Conservation (phyloP, 2,888 invertebrate genomes). For the Adela reaumurella region DNA sequence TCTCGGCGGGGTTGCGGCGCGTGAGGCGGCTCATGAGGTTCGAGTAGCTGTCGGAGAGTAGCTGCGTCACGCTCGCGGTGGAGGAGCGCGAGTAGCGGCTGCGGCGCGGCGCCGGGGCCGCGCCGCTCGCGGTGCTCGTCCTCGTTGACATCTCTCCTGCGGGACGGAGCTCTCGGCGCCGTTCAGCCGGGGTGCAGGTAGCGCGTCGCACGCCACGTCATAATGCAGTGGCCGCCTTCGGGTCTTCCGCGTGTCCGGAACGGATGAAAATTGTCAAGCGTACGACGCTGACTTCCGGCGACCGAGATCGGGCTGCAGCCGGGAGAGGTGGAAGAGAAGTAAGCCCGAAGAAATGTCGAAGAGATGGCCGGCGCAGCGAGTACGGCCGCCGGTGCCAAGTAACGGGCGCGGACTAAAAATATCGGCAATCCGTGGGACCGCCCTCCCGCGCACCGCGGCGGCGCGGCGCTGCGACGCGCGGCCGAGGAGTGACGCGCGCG, state of each 20-base stretch:
- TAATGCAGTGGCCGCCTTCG: conserved; percentile 31
- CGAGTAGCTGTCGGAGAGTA: conserved; percentile 83
- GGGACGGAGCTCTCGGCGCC: conserved; percentile 15
- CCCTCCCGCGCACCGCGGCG: conserved; percentile 50
- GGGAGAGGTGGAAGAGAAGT: conserved; percentile 13
- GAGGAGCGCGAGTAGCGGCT: conserved; percentile 75
- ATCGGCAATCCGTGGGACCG: conserved; percentile 59
- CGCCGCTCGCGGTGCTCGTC: conserved; percentile 38
- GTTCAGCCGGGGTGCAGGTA: conserved; percentile 37
- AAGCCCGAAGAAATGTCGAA: conserved; percentile 46
- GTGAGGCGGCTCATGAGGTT: conserved; percentile 79
- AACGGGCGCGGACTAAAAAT: conserved; percentile 66
- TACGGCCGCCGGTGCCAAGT: conserved; percentile 61
- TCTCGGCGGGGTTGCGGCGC: conserved; percentile 73
- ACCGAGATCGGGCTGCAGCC: conserved; percentile 33
- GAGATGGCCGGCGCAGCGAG: conserved; percentile 50
- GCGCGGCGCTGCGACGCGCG: not conserved
- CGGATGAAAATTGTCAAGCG: too few species aligned
- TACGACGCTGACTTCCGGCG: too few species aligned
- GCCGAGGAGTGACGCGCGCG: too few species aligned
- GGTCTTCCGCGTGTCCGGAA: too few species aligned
- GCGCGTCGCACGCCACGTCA: conserved; percentile 30
- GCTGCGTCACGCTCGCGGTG: conserved; percentile 78
- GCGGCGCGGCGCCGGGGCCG: conserved; percentile 51
- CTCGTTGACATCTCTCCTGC: conserved; percentile 10